These are phyloP conservation scores for Parnassius orleans DNA, from an alignment of 2,888 invertebrate genomes.

Conservation along the genomic window DNA sequence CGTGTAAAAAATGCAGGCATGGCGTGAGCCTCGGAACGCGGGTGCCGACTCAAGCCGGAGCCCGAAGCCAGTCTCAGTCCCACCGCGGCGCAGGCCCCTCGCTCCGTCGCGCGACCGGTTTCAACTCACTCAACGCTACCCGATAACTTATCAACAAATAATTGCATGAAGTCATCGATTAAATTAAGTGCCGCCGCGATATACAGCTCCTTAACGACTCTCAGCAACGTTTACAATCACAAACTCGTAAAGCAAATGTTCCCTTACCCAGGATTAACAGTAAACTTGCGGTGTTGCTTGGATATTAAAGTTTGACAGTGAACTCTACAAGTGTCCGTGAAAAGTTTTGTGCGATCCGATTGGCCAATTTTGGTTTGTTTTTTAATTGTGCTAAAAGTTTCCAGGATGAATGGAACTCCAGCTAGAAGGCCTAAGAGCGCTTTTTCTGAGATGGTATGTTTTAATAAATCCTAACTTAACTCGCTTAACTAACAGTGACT, in stretches of 20 bases:
- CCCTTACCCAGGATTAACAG: slow-evolving; percentile 31
- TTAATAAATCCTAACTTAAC: not conserved
- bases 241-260: slow-evolving; percentile 29
- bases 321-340: slow-evolving; percentile 73
- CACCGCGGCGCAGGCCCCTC: slow-evolving; percentile 53
- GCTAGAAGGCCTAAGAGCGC: slow-evolving; percentile 72
- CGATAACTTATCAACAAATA: slow-evolving; percentile 75
- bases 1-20: slow-evolving; percentile 68
- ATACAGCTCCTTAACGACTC: slow-evolving; percentile 29
- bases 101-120: slow-evolving; percentile 44
- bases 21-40: slow-evolving; percentile 40
- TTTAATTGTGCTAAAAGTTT: slow-evolving; percentile 38
- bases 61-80: slow-evolving; percentile 54
- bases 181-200: slow-evolving; percentile 53
- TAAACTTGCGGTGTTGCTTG: slow-evolving; percentile 39
- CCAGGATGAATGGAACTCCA: slow-evolving; percentile 76
- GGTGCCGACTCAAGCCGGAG: slow-evolving; percentile 26
- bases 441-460: slow-evolving; percentile 72
- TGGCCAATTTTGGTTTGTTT: slow-evolving; percentile 60
- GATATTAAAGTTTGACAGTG: slow-evolving; percentile 58
- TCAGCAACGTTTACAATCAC: slow-evolving; percentile 25
- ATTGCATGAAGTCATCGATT: slow-evolving; percentile 78
- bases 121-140: slow-evolving; percentile 38
- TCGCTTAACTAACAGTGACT: no score
- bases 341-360: slow-evolving; percentile 65